Evolutionary conservation across 2,797 vertebrate species (phyloP), one percentile per base, ranked within the genome.

Genomic region (Poecilia velifera): DNA sequence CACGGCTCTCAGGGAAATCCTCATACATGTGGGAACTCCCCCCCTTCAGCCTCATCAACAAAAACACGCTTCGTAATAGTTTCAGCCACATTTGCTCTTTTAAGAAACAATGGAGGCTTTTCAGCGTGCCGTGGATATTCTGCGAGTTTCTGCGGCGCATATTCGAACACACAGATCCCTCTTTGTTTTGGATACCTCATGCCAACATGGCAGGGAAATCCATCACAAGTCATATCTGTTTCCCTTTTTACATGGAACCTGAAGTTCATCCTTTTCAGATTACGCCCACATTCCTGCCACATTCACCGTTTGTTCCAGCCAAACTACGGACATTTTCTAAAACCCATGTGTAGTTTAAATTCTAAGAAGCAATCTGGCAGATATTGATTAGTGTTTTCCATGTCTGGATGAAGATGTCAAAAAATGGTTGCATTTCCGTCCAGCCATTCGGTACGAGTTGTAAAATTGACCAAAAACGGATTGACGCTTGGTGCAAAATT

Each of bases 31-130:
- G 66, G 73, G 49, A 36, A 83, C n/a, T 49, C 55, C 78, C 78
- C 49, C 47, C 6, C 34, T 34, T 34, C 79, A 45, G 76, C 45
- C 49, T 6, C 45, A 5, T 25, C 22, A 13, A 28, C 75, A 62
- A 53, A 53, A 55, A 75, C 13, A 43, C 74, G 31, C 64, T 22
- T n/a, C 71, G 57, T 87, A 85, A 77, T 73, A 79, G 84, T 90
- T 91, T 90, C 88, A 22, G 74, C 76, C 85, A 76, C 75, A 7
- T 8, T 16, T 59, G 76, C 47, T 72, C 36, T 79, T 79, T 83
- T n/a, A 25, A 76, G 64, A 83, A 62, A 74, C 4, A 45, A n/a
- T 1, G 62, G 36, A 64, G 51, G 55, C 75, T 90, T 53, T 91
- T 88, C 59, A 3, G 79, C 25, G 45, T 7, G 71, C 57, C 72